Evolutionary conservation across 2,797 vertebrate species (phyloP).

Genomic region (Tarsius wallacei): DNA sequence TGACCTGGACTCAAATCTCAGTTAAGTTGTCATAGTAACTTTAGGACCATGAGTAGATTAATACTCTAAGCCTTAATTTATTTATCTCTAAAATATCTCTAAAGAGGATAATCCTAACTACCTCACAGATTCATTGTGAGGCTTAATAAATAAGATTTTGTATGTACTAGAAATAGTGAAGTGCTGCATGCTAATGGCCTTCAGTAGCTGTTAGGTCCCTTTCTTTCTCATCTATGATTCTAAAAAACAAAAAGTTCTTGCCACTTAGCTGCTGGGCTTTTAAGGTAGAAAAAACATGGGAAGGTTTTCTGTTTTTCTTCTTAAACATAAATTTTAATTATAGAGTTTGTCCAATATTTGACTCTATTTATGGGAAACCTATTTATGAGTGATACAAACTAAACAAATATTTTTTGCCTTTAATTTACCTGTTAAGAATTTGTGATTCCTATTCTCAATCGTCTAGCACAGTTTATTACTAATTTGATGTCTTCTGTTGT

Average conservation of each 20-base stretch:
- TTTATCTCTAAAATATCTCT: neutral
- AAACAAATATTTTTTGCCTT: slow-evolving; percentile 59
- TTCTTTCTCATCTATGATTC: neutral
- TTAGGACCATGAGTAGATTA: neutral
- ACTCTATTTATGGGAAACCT: slow-evolving; percentile 40
- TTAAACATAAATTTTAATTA: slow-evolving; percentile 56
- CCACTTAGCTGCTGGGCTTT: neutral
- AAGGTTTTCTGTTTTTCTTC: slow-evolving; percentile 35
- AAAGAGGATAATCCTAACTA: neutral
- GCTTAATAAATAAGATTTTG: neutral
- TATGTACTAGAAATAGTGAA: neutral
- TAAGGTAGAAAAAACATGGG: slow-evolving; percentile 19
- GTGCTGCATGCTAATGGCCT: neutral
- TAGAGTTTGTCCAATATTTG: neutral
- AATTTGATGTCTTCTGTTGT: slow-evolving; percentile 38
- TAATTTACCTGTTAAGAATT: slow-evolving; percentile 39
- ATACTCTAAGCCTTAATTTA: neutral
- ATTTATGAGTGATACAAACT: slow-evolving; percentile 24
- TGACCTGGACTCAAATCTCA: slow-evolving; percentile 16
- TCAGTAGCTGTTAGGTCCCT: neutral
- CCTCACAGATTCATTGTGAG: neutral
- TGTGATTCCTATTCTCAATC: neutral
- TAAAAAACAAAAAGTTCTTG: neutral
- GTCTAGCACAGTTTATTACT: neutral
- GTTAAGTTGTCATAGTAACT: neutral